A percentile compares a stretch with the other conserved stretches of the same genome.
Evolutionary conservation across 2,888 invertebrate genomes (phyloP).

Genomic region (Axea sp.): DNA sequence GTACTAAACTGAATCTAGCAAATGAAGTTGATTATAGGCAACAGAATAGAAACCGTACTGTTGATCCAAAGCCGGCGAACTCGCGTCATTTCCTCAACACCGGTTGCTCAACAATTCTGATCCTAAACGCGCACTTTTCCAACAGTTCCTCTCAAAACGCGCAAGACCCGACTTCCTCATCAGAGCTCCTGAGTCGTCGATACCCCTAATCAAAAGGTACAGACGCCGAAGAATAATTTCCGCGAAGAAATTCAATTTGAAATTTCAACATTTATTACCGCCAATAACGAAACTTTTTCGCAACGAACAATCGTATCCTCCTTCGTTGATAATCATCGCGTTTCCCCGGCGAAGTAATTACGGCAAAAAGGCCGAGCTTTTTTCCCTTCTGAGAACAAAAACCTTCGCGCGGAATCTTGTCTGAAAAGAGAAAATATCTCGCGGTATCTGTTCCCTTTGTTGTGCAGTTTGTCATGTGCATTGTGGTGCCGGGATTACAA

Average conservation of each 20-base stretch:
- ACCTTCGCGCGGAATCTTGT: conserved; percentile 27
- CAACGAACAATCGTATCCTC: conserved; percentile 2
- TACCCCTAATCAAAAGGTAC: conserved; percentile 4
- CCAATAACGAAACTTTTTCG: conserved; percentile 3
- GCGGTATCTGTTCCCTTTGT: conserved; percentile 25
- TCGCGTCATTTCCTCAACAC: no score
- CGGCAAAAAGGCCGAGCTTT: conserved; percentile 25
- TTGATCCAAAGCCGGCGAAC: no score
- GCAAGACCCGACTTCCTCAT: no score
- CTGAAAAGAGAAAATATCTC: conserved; percentile 18
- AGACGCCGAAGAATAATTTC: conserved; percentile 7
- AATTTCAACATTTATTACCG: conserved; percentile 3
- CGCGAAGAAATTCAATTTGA: conserved; percentile 1
- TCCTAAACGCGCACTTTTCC: no score
- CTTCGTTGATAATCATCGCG: conserved; percentile 9
- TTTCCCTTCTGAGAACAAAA: conserved; percentile 20
- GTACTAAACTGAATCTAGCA: no score
- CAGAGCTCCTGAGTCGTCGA: no score
- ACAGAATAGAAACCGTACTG: no score
- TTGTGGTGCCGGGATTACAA: conserved; percentile 50
- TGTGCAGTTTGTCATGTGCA: conserved; percentile 47
- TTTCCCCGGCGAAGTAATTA: conserved; percentile 28
- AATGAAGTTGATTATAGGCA: no score
- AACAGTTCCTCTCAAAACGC: no score
- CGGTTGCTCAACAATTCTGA: no score